Evolutionary conservation across 2,797 vertebrate species (phyloP).

Genomic region (Poecilia picta): DNA sequence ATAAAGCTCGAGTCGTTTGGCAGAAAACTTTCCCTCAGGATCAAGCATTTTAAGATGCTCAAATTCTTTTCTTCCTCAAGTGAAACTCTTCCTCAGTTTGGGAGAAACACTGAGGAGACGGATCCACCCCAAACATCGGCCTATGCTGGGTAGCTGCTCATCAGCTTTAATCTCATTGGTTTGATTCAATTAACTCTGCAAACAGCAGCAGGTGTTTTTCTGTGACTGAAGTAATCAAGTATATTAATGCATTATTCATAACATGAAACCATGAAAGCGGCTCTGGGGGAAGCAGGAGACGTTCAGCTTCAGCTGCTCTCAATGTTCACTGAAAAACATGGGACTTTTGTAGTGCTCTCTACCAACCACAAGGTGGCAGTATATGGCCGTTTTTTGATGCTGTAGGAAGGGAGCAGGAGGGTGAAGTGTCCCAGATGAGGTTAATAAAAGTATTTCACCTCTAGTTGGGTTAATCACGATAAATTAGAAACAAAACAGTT

Average conservation of each 20-base stretch:
- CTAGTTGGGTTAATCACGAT: constrained; percentile 14
- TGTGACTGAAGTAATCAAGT: constrained; percentile 46
- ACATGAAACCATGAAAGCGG: constrained; percentile 13
- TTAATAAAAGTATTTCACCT: constrained; percentile 8
- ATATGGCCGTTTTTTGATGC: constrained; percentile 3
- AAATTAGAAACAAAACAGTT: not conserved
- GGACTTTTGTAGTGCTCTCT: not conserved
- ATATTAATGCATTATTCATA: constrained; percentile 62
- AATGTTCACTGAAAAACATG: not conserved
- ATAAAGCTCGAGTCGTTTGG: not conserved
- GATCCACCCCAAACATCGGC: not conserved
- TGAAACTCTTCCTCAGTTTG: constrained; percentile 1
- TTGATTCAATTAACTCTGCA: constrained; percentile 60
- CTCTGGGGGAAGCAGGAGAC: constrained; percentile 9
- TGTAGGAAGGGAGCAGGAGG: not conserved
- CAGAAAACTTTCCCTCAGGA: not conserved
- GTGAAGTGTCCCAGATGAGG: not conserved
- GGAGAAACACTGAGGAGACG: not conserved
- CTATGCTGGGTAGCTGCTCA: constrained; percentile 5
- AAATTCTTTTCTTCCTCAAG: not conserved
- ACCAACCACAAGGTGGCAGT: constrained; percentile 61
- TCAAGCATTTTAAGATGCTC: not conserved
- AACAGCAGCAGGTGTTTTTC: constrained; percentile 53
- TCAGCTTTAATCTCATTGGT: constrained; percentile 56
- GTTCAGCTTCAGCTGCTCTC: constrained; percentile 23